Evolutionary conservation across 2,113 vertebrate genomes (phyloP).

Genomic region (Diphyllodes magnificus): DNA sequence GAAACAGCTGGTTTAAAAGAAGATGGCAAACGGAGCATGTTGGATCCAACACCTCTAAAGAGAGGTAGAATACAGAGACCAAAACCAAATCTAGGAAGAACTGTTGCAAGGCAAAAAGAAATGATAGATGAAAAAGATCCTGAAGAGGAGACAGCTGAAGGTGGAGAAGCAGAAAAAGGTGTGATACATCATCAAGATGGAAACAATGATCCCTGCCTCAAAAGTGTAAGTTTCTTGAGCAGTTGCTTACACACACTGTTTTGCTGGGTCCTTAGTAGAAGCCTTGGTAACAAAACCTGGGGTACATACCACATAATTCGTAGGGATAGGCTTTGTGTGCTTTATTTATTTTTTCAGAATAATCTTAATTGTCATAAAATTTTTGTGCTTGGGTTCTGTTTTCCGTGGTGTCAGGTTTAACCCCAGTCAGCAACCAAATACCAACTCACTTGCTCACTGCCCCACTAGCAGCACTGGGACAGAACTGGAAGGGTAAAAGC

Average conservation of each 20-base stretch:
- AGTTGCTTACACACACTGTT: not conserved
- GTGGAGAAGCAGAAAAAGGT: not conserved
- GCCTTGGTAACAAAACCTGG: not conserved
- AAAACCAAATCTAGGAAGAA: slow-evolving; percentile 62
- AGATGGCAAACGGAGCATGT: not conserved
- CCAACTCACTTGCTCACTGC: not conserved
- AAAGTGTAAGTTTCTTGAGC: slow-evolving; percentile 55
- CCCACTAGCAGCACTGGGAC: not conserved
- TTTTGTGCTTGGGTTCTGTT: not conserved
- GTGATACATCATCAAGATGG: not conserved
- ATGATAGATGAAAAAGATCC: not conserved
- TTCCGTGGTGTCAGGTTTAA: not conserved
- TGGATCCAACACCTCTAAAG: slow-evolving; percentile 19
- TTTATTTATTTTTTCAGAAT: not conserved
- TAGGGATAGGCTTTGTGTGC: not conserved
- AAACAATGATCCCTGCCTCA: not conserved
- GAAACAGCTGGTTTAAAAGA: slow-evolving; percentile 25
- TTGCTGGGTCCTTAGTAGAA: not conserved
- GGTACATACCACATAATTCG: not conserved
- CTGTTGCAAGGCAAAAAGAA: slow-evolving; percentile 28
- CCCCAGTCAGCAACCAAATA: not conserved
- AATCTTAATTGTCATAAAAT: not conserved
- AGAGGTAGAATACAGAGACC: slow-evolving; percentile 61
- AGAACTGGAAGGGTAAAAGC: not conserved
- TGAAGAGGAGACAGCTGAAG: not conserved